Conservation (phyloP, 2,888 invertebrate genomes). For the Campaea margaritaria region DNA sequence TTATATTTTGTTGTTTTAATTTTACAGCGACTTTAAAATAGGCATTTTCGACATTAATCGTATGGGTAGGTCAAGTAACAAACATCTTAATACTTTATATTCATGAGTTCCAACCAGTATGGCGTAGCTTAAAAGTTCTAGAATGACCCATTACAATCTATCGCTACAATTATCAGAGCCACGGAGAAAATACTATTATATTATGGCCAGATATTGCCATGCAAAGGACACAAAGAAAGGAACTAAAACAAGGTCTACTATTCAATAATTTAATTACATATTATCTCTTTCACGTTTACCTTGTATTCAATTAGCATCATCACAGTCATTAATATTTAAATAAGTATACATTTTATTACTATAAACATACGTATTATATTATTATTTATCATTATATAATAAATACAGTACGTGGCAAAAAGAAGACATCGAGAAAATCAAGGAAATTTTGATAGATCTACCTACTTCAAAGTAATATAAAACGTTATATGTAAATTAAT, state of each 20-base stretch:
- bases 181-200: too few relatives aligned
- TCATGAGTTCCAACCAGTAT: too few relatives aligned
- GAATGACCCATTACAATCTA: too few relatives aligned
- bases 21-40: not conserved
- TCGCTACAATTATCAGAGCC: too few relatives aligned
- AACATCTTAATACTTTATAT: too few relatives aligned
- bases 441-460: not conserved
- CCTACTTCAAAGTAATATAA: not conserved
- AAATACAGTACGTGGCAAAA: not conserved
- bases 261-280: conserved; percentile 54
- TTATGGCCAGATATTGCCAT: too few relatives aligned
- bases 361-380: conserved; percentile 7
- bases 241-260: conserved; percentile 1
- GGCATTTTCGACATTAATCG: too few relatives aligned
- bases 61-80: not conserved
- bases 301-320: conserved; percentile 41
- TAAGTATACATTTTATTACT: conserved; percentile 32
- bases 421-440: not conserved
- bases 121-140: too few relatives aligned
- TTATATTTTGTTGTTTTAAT: conserved; percentile 30
- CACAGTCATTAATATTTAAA: conserved; percentile 36
- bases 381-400: not conserved
- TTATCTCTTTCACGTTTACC: conserved; percentile 40
- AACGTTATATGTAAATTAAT: too few relatives aligned
- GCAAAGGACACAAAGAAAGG: too few relatives aligned